phyloP scores from a whole-genome alignment of 2,888 invertebrate species.

The Meandrusa payeni region DNA sequence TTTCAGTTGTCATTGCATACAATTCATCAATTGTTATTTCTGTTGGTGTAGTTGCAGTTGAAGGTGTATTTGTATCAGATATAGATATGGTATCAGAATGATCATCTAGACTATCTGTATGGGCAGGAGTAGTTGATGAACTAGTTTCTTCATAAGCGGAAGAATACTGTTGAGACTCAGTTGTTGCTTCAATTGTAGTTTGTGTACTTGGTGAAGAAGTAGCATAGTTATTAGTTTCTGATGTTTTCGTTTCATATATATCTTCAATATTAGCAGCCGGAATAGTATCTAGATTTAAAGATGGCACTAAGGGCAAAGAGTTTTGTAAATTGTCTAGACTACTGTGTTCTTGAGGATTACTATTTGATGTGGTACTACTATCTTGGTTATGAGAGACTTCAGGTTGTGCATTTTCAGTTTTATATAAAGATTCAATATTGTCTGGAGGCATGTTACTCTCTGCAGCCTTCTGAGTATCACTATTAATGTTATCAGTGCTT shows the following conservation, averaged over 20 bases:
- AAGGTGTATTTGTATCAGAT: constrained; percentile 18
- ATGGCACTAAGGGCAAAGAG: background rate
- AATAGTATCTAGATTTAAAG: constrained; percentile 16
- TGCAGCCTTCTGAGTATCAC: constrained; percentile 31
- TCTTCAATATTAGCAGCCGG: constrained; percentile 5
- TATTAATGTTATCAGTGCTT: constrained; percentile 30
- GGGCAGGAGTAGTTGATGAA: background rate
- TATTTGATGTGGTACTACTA: background rate
- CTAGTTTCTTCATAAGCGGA: constrained; percentile 1
- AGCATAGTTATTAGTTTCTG: constrained; percentile 6
- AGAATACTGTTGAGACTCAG: constrained; percentile 18
- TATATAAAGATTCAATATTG: constrained; percentile 21
- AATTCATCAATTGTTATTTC: constrained; percentile 27
- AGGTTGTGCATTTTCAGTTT: constrained; percentile 16
- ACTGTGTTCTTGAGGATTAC: constrained; percentile 3
- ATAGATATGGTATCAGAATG: background rate
- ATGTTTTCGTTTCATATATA: constrained; percentile 1
- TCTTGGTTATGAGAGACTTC: constrained; percentile 8
- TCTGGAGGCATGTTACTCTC: constrained; percentile 29
- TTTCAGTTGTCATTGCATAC: constrained; percentile 33
- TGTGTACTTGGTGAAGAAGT: constrained; percentile 6
- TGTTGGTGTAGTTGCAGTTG: constrained; percentile 1
- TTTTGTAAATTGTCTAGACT: constrained; percentile 1
- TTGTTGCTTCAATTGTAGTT: constrained; percentile 27
- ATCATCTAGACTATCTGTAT: background rate